phyloP scores from a whole-genome alignment of 2,797 vertebrate species.

The Sebastes trivittatus region DNA sequence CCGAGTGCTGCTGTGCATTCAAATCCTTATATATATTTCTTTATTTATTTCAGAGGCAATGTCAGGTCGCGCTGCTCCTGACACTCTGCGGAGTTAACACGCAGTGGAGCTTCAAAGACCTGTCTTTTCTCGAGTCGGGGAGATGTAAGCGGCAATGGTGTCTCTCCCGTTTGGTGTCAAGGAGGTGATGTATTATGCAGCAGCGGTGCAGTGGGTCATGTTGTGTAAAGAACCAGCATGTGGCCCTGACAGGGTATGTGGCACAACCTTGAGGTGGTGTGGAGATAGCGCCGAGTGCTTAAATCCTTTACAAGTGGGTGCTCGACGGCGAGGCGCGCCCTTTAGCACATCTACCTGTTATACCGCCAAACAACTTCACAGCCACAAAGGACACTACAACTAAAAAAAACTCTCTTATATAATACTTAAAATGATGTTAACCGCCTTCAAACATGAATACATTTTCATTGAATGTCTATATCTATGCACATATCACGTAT shows the following conservation, averaged over 20 bases:
- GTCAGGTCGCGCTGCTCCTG: slow-evolving; percentile 53
- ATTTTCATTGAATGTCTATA: background rate
- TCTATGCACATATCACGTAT: too few relatives aligned
- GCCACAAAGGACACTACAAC: background rate
- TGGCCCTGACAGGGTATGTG: slow-evolving; percentile 43
- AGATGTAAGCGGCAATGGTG: slow-evolving; percentile 56
- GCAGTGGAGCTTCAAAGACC: slow-evolving; percentile 61
- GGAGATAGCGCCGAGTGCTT: slow-evolving; percentile 37
- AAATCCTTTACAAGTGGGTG: slow-evolving; percentile 31
- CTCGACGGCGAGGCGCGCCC: background rate
- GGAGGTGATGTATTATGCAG: slow-evolving; percentile 73
- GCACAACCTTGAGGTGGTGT: slow-evolving; percentile 45
- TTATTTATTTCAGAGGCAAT: slow-evolving; percentile 36
- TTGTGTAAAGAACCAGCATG: slow-evolving; percentile 55
- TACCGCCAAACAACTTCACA: background rate
- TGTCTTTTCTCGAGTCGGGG: slow-evolving; percentile 48
- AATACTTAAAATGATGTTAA: background rate
- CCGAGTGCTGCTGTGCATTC: slow-evolving; percentile 38
- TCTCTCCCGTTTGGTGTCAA: slow-evolving; percentile 60
- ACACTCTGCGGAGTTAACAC: slow-evolving; percentile 59
- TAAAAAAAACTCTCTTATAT: background rate
- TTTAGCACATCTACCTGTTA: background rate
- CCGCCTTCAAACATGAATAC: background rate
- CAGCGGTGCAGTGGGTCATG: slow-evolving; percentile 56
- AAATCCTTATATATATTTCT: slow-evolving; percentile 9